Evolutionary conservation across 2,888 invertebrate genomes (phyloP).

Genomic region (Papilio gigon): DNA sequence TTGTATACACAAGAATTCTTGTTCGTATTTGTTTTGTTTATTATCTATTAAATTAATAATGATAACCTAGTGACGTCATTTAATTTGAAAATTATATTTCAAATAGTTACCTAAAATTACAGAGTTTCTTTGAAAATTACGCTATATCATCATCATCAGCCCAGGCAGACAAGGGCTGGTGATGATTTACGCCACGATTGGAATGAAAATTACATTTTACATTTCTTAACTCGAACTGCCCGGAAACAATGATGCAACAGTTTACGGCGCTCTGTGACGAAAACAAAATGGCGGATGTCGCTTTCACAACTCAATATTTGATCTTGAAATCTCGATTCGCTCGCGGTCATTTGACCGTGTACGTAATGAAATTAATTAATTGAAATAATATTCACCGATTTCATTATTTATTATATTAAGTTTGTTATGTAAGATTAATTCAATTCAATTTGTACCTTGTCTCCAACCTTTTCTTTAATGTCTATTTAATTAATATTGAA

Average conservation of each 20-base stretch:
- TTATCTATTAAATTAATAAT: neutral
- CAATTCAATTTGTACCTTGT: neutral
- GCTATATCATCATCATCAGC: too few species aligned
- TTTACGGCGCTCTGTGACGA: constrained; percentile 5
- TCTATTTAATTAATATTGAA: too few species aligned
- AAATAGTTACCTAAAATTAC: neutral
- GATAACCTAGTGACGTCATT: neutral
- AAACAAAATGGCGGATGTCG: constrained; percentile 25
- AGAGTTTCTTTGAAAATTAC: too few species aligned
- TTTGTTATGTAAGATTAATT: neutral
- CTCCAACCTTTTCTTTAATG: too few species aligned
- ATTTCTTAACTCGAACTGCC: neutral
- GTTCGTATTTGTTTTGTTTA: neutral
- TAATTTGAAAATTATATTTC: neutral
- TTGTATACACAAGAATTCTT: neutral
- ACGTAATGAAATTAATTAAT: neutral
- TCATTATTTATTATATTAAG: neutral
- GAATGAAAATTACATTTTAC: neutral
- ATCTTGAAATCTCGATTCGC: constrained; percentile 27
- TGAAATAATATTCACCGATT: neutral
- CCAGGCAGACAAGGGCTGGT: too few species aligned
- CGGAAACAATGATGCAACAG: constrained; percentile 20
- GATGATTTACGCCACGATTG: too few species aligned
- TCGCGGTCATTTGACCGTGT: constrained; percentile 7
- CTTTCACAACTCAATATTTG: constrained; percentile 29